Conservation (phyloP, 2,888 invertebrate species). For the Suillia variegata region DNA sequence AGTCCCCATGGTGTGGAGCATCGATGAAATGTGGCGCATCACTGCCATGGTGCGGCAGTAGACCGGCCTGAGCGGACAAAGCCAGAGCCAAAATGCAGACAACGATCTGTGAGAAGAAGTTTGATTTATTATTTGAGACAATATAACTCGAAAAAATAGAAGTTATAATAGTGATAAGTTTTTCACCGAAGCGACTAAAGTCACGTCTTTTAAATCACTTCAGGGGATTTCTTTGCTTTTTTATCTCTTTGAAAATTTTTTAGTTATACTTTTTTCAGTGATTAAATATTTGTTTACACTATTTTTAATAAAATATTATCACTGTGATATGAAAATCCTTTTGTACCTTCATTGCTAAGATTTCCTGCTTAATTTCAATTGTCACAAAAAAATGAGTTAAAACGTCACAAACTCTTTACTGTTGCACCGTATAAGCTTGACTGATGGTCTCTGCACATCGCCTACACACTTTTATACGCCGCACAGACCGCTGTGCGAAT, state of each 20-base stretch:
- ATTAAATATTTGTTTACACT: no score
- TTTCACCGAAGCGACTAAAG: no score
- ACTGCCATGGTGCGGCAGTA: conserved; percentile 52
- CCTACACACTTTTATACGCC: conserved; percentile 51
- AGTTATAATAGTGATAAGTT: conserved; percentile 4
- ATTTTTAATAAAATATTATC: no score
- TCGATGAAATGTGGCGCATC: conserved; percentile 39
- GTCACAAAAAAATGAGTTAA: conserved; percentile 44
- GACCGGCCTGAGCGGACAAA: conserved; percentile 48
- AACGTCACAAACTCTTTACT: conserved; percentile 42
- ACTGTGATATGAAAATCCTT: neutral
- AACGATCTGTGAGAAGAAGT: conserved; percentile 38
- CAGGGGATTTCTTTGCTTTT: no score
- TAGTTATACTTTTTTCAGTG: no score
- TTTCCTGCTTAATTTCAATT: conserved; percentile 52
- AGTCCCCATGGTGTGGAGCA: conserved; percentile 26
- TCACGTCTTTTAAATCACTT: no score
- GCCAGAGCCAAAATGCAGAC: conserved; percentile 54
- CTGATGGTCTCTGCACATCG: conserved; percentile 43
- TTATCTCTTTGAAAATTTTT: no score
- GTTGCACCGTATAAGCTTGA: conserved; percentile 44
- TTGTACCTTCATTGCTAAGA: conserved; percentile 56
- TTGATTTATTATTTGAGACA: neutral
- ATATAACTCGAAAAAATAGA: neutral
- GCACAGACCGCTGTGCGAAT: neutral